Evolutionary conservation across 2,888 invertebrate genomes (phyloP), one percentile per base, ranked within the genome.

Genomic region (Coenonympha arcania): DNA sequence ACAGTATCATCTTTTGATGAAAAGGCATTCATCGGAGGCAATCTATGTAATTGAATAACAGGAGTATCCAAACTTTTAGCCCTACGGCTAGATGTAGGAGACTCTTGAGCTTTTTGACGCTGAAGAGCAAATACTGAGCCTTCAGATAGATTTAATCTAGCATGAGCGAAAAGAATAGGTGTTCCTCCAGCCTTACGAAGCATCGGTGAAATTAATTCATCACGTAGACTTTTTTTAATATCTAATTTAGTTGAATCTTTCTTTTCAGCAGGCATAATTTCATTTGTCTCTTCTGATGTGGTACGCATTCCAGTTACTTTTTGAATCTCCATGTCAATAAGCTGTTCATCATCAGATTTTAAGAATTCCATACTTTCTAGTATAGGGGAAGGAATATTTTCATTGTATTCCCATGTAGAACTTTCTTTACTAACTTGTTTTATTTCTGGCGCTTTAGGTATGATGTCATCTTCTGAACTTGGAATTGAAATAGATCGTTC

Each of bases 1-100:
- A 95, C 91, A 0, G 95, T 95, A 69, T 95, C 95, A 69, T 95
- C 95, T 78, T 95, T 95, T 18, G 94, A 94, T 1, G 95, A 95
- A 71, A 95, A 94, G 0, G 95, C 93, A 75, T 94, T 93, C 74
- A 93, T 90, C 5, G 94, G 92, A 11, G 95, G 95, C 33, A 95
- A 76, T 64, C 91, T 88, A 72, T 92, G 93, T 22, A 95, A 78
- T 15, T 94, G 91, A 65, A 95, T 93, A 16, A 95, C 91, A 1
- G 95, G 93, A 2, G 94, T 92, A 64, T 95, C 95, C 57, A 95
- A 85, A 52, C 95, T 95, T 76, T 95, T 94, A 1, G 95, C 92
- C 62, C 94, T 87, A 44, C 95, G 88, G 48, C 92, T 91, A 3
- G 91, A 80, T 5, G 91, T 90, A 3, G 93, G 93, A 0, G 93